phyloP scores from a whole-genome alignment of 2,888 invertebrate genomes.

The Cylloceria caligata region DNA sequence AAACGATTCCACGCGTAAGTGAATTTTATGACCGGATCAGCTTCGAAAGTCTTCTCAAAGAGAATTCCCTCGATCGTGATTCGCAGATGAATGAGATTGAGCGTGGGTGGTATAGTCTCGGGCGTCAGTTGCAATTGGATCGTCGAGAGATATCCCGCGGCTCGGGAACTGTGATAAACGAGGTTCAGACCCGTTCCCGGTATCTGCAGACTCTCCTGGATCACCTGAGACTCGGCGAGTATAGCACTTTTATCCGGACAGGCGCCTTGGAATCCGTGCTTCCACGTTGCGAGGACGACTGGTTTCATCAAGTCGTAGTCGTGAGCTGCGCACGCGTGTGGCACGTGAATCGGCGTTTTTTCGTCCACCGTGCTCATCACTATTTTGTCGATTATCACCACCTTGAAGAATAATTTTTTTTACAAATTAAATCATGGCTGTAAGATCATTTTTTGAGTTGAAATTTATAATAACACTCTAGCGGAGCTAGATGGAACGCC shows the following conservation, averaged over 20 bases:
- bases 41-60: slow-evolving; percentile 97
- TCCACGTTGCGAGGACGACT: slow-evolving; percentile 96
- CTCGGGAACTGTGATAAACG: slow-evolving; percentile 98
- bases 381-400: slow-evolving; percentile 96
- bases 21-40: slow-evolving; percentile 98
- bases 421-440: too few species aligned
- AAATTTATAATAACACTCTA: too few species aligned
- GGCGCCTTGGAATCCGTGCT: slow-evolving; percentile 97
- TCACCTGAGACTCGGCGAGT: slow-evolving; percentile 95
- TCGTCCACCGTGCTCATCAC: slow-evolving; percentile 94
- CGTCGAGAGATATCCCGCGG: slow-evolving; percentile 96
- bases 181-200: slow-evolving; percentile 98
- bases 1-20: slow-evolving; percentile 99
- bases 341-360: slow-evolving; percentile 88
- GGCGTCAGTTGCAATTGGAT: slow-evolving; percentile 96
- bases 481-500: too few species aligned
- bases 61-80: slow-evolving; percentile 98
- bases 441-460: too few species aligned
- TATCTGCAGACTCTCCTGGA: slow-evolving; percentile 97
- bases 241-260: slow-evolving; percentile 96
- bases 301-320: slow-evolving; percentile 97
- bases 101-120: slow-evolving; percentile 91
- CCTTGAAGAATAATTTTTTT: slow-evolving; percentile 84
- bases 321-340: slow-evolving; percentile 94
- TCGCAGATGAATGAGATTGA: slow-evolving; percentile 95